Evolutionary conservation across 2,888 invertebrate genomes (phyloP), one percentile per base, ranked within the genome.

Genomic region (Netelia inedita): DNA sequence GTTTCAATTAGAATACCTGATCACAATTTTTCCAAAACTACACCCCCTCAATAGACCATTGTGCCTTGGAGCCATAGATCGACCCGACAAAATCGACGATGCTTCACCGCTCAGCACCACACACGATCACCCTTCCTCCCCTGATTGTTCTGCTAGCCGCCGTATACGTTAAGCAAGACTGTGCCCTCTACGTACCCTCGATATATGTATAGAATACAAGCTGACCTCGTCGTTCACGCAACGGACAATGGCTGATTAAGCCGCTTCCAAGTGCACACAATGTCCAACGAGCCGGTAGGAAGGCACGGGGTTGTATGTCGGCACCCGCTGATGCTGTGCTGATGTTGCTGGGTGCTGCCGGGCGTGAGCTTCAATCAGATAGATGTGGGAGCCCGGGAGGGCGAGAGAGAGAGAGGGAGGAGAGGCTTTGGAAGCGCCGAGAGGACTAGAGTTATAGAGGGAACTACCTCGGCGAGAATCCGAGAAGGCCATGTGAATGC

Each of bases 201-300:
- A 41, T 75, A 14, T 41, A 55, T 53, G 68, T 78, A 65, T 46
- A 43, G 53, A 53, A 53, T 85, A 69, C 82, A 74, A 73, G 78
- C 78, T 85, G 82, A 85, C 78, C 69, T 81, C 84, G 84, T 78
- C 81, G 68, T 84, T 72, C 79, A 43, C 75, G 78, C 73, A 73
- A 87, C 88, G 87, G 87, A 90, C 91, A 91, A 91, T 91, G 88
- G 90, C 89, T 92, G 92, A 92, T 92, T 92, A 92, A 92, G 91
- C 91, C 90, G 91, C 91, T 90, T 91, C 90, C 89, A 89, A 90
- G 89, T 88, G 89, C 89, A 89, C 89, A 90, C 91, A 91, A 88
- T 89, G 91, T 90, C 88, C 81, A 82, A 69, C 73, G 82, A 88
- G 85, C 57, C 46, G 69, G 19, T 46, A 61, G 14, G 61, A 28